Base-by-base conservation (phyloP, 2,888 invertebrate species). In the Keiferia lycopersicella region DNA sequence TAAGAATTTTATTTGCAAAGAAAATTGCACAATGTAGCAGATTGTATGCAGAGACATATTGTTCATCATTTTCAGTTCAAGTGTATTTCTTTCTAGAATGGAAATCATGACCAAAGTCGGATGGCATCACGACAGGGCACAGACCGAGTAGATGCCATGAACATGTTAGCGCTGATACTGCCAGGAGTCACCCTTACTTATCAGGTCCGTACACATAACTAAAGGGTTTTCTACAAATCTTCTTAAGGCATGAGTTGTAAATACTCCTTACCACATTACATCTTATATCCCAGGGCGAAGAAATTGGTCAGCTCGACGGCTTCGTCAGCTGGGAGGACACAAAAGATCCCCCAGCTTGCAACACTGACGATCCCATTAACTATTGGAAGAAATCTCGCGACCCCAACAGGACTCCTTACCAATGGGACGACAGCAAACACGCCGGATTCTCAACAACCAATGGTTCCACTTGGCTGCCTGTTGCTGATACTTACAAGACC, bases 171-270 rank as follows among this genome's bases (percentile, higher is more conserved):
- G 26, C 89, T 97, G 73, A 90, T 97, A 12, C 87, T 98, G 45
- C 97, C 97, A 0, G 98, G 98, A 34, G 94, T 96, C 4, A 93
- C 95, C 3, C 93, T 97, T 64, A 95, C 96, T 0, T 98, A 98
- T 81, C 96, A 98, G 86, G 93, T 93, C 67, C 34, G 34, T 34
- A 34, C 34, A 7, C 10, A 8, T 34, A 26, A n/a, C n/a, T n/a
- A n/a, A n/a, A n/a, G n/a, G n/a, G n/a, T n/a, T n/a, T n/a, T n/a
- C n/a, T n/a, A n/a, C n/a, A n/a, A n/a, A n/a, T n/a, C n/a, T n/a
- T n/a, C n/a, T n/a, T n/a, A n/a, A n/a, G n/a, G n/a, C n/a, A n/a
- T n/a, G n/a, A 26, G 26, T 26, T 34, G 3, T 34, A 34, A 34
- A 34, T 8, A 30, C 30, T 10, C 10, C n/a, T 39, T 39, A n/a